phyloP scores from a whole-genome alignment of 1,140 invertebrate species.

The Calliphora vicina region DNA sequence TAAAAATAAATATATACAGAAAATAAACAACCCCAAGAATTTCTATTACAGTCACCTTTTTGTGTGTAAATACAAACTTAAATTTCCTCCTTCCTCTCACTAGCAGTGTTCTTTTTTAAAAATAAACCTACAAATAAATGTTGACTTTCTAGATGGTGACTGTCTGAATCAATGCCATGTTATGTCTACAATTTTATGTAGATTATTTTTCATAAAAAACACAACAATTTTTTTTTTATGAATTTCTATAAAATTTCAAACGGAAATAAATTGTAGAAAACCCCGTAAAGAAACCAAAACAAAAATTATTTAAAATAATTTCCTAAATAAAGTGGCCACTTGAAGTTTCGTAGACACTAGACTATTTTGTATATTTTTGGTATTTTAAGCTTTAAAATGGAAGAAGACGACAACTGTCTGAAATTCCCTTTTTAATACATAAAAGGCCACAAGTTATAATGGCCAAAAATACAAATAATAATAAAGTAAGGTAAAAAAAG shows the following conservation, averaged over 20 bases:
- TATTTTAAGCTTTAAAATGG: neutral
- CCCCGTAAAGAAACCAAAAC: neutral
- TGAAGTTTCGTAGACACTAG: neutral
- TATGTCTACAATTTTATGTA: neutral
- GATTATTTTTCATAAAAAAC: neutral
- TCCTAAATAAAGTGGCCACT: conserved; percentile 8
- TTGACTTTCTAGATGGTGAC: neutral
- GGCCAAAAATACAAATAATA: neutral
- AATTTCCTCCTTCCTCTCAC: too few relatives aligned
- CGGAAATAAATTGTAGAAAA: conserved; percentile 5
- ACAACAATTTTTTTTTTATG: neutral
- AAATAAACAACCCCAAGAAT: neutral
- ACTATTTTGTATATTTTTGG: neutral
- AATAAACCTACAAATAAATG: neutral
- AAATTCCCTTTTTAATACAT: neutral
- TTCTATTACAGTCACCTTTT: neutral
- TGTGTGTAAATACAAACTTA: neutral
- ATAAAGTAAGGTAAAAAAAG: neutral
- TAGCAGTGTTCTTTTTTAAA: too few relatives aligned
- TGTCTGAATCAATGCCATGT: too few relatives aligned
- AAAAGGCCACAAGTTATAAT: neutral
- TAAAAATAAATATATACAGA: too few relatives aligned
- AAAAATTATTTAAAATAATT: conserved; percentile 1
- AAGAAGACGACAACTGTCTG: neutral
- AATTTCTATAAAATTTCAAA: neutral